phyloP scores from a whole-genome alignment of 2,888 invertebrate species.

The Osmoderma eremita region DNA sequence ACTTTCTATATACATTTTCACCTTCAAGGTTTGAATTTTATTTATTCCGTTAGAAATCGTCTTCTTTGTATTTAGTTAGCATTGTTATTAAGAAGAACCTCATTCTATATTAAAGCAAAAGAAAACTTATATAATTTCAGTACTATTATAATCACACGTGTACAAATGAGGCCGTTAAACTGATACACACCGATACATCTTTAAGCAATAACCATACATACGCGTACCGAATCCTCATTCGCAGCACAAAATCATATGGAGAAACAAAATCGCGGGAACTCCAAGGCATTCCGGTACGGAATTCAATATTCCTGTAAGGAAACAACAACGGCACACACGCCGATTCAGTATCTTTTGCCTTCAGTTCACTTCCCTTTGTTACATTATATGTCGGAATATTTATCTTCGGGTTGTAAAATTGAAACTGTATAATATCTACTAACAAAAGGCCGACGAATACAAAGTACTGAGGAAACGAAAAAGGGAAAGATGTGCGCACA shows the following conservation, averaged over 20 bases:
- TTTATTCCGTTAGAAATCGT: too few relatives aligned
- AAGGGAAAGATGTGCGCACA: not conserved
- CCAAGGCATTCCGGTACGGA: not conserved
- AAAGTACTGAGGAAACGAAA: conserved; percentile 18
- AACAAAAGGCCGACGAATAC: conserved; percentile 19
- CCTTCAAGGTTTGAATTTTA: too few relatives aligned
- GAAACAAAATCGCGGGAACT: conserved; percentile 4
- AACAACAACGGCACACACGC: not conserved
- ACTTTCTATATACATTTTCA: too few relatives aligned
- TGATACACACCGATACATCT: too few relatives aligned
- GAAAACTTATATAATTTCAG: too few relatives aligned
- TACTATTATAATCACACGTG: too few relatives aligned
- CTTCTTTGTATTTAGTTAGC: too few relatives aligned
- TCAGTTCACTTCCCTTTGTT: conserved; percentile 4
- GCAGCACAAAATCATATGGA: not conserved
- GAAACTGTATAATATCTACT: conserved; percentile 26
- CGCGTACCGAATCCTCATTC: too few relatives aligned
- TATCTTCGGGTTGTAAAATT: conserved; percentile 21
- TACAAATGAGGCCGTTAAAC: too few relatives aligned
- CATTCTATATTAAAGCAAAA: too few relatives aligned
- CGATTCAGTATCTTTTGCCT: conserved; percentile 8
- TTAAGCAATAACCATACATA: too few relatives aligned
- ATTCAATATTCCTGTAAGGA: conserved; percentile 19
- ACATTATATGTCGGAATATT: conserved; percentile 25
- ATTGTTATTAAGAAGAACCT: too few relatives aligned